Evolutionary conservation across 2,888 invertebrate species (phyloP).

Genomic region (Spatulosminthurus flaviceps): DNA sequence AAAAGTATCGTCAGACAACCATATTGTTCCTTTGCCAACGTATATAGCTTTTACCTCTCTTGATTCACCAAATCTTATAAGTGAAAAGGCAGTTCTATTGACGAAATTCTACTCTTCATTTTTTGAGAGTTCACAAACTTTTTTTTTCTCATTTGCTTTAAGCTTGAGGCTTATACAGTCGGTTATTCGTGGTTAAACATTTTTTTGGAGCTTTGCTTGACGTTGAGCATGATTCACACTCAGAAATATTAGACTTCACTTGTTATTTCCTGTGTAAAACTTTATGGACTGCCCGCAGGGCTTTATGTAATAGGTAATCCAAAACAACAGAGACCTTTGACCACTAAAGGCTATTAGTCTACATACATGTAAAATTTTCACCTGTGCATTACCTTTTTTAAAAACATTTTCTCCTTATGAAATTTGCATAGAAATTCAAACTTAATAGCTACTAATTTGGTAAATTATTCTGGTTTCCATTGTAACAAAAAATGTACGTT

Average conservation of each 20-base stretch:
- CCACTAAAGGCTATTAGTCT: neutral
- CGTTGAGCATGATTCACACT: neutral
- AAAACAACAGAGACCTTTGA: slow-evolving; percentile 5
- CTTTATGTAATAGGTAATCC: neutral
- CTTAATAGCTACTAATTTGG: neutral
- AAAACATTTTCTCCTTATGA: neutral
- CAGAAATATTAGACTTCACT: neutral
- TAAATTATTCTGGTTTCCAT: neutral
- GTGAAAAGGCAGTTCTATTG: neutral
- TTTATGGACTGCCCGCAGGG: neutral
- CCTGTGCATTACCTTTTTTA: neutral
- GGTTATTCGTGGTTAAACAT: neutral
- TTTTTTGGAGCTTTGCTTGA: neutral
- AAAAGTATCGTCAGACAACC: neutral
- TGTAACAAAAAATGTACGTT: no score
- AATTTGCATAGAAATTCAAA: slow-evolving; percentile 18
- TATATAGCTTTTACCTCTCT: neutral
- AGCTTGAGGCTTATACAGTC: neutral
- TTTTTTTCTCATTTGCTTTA: neutral
- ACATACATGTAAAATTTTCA: neutral
- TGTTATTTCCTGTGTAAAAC: neutral
- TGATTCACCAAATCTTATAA: neutral
- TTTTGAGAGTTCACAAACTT: slow-evolving; percentile 5
- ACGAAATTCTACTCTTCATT: slow-evolving; percentile 2
- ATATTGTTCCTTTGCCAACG: neutral